Base-by-base conservation (phyloP, 2,113 vertebrate species). In the Amphiprion percula region DNA sequence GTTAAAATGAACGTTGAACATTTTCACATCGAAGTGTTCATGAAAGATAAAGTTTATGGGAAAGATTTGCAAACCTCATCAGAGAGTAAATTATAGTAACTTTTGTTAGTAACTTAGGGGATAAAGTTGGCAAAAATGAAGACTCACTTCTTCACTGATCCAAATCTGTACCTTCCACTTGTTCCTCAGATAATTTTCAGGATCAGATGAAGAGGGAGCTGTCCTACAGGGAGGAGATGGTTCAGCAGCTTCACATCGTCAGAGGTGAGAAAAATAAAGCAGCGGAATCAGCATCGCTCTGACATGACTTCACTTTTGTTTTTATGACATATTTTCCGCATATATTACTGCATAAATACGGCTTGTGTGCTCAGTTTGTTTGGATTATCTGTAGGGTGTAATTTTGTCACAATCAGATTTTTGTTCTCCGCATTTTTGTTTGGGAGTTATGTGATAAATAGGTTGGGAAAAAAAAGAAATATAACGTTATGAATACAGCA, bases 171-270 rank as follows among this genome's bases (percentile, higher is more conserved):
- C 30, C 71, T 50, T 50, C 39, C 8, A 4, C 76, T 50, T 81
- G 24, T 53, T 86, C 89, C 89, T 68, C 93, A 99, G 98, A 99
- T 95, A 99, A 98, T 92, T 99, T 99, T 90, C 97, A 99, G 94
- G 97, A 99, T 93, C 98, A 99, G 92, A 99, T 99, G 98, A 99
- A 99, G 88, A 94, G 97, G 90, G 98, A 99, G 89, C 95, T 99
- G 85, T 97, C 98, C 52, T 99, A 99, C 87, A 93, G 98, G 81
- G 98, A 99, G 82, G 97, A 99, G 91, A 99, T 99, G 98, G 97
- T 99, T 55, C 97, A 99, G 91, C 98, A 99, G 90, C 95, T 99
- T 54, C 98, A 99, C 91, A 99, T 99, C 88, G 98, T 98, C 86
- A 95, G 97, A 97, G 98, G 98, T 99, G 89, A 95, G 95, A 82